Percentiles rank a stretch among this genome's conserved stretches.
Conservation (phyloP, 92 coral and sea anemone genomes). For the Meandrina meandrites region DNA sequence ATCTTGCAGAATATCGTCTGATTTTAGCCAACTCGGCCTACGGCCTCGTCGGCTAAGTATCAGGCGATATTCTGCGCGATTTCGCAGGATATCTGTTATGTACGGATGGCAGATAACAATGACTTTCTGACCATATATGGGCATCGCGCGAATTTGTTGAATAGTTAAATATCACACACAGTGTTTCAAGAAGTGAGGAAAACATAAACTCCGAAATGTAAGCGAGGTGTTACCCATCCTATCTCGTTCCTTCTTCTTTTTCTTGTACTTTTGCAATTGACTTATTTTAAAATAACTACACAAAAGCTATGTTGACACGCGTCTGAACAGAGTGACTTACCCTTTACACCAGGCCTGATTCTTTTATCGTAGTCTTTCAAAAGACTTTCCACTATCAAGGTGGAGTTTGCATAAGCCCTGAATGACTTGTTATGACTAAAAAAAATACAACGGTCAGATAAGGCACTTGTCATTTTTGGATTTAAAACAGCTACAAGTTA, state of each 20-base stretch:
- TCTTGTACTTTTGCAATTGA: neutral
- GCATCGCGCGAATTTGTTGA: too few species aligned
- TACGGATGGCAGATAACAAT: too few species aligned
- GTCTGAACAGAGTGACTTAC: slow-evolving; percentile 9
- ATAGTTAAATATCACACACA: too few species aligned
- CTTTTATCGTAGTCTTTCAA: slow-evolving; percentile 80
- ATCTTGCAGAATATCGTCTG: too few species aligned
- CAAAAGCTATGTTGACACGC: neutral
- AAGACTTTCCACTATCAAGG: slow-evolving; percentile 64
- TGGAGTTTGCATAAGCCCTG: slow-evolving; percentile 58
- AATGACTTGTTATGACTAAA: slow-evolving; percentile 6
- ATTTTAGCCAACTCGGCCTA: too few species aligned
- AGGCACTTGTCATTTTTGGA: neutral
- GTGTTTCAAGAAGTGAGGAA: neutral
- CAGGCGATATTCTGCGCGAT: too few species aligned
- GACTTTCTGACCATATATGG: too few species aligned
- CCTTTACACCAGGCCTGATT: slow-evolving; percentile 78
- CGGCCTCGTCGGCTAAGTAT: too few species aligned
- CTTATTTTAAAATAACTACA: neutral
- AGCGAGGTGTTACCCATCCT: too few species aligned
- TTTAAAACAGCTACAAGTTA: neutral
- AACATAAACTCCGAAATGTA: neutral
- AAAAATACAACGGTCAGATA: neutral
- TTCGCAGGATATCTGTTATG: too few species aligned
- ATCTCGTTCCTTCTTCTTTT: too few species aligned